These are phyloP conservation scores for Polyommatus iphigenia DNA, from an alignment of 2,888 invertebrate species.

Conservation along the genomic window DNA sequence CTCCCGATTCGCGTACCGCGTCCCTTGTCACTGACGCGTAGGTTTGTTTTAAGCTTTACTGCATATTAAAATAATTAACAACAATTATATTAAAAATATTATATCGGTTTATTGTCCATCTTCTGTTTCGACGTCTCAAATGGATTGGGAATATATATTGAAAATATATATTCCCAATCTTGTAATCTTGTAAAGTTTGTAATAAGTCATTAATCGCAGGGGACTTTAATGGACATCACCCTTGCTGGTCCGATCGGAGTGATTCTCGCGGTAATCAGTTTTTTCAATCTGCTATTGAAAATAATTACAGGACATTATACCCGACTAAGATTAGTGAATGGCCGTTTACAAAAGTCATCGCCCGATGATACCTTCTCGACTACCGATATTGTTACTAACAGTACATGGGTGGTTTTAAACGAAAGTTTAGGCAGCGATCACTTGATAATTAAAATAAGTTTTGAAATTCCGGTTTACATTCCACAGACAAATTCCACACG, in stretches of 20 bases:
- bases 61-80: constrained; percentile 23
- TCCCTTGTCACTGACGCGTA: too few species aligned
- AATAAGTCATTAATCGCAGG: constrained; percentile 28
- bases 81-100: constrained; percentile 30
- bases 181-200: not conserved
- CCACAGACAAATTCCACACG: not conserved
- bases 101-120: constrained; percentile 34
- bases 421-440: not conserved
- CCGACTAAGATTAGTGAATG: constrained; percentile 26
- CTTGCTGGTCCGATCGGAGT: constrained; percentile 24
- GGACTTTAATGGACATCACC: constrained; percentile 35
- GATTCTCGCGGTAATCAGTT: constrained; percentile 33
- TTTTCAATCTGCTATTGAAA: constrained; percentile 18
- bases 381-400: not conserved
- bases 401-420: not conserved
- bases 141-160: constrained; percentile 34
- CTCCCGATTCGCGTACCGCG: too few species aligned
- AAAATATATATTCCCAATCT: too few species aligned
- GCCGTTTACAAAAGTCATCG: not conserved
- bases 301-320: constrained; percentile 24
- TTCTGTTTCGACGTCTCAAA: constrained; percentile 14
- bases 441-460: not conserved
- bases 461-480: not conserved
- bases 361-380: not conserved
- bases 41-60: too few species aligned